A percentile compares a stretch with the other conserved stretches of the same genome.
Conservation (phyloP, 2,888 invertebrate species). For the Lasioglossum morio region DNA sequence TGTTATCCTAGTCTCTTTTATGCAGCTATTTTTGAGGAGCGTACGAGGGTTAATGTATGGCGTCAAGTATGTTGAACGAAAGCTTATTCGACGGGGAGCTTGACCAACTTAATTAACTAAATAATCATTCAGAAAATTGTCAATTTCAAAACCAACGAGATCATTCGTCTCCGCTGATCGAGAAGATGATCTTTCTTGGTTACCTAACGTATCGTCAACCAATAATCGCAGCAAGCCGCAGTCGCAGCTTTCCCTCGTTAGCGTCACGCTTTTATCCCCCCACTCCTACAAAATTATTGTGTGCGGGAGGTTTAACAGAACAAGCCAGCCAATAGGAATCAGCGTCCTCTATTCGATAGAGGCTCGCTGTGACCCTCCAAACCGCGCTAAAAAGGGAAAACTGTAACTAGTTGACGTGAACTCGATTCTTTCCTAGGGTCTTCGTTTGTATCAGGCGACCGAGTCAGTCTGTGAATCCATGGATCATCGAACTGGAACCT, state of each 20-base stretch:
- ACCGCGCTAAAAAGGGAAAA: background rate
- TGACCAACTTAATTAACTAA: background rate
- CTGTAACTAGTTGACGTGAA: background rate
- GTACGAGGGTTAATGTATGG: background rate
- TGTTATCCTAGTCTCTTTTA: too few relatives aligned
- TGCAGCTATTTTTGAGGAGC: too few relatives aligned
- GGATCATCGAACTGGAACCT: slow-evolving; percentile 19
- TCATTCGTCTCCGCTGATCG: background rate
- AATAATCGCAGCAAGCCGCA: background rate
- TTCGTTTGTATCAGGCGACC: background rate
- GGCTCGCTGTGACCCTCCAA: background rate
- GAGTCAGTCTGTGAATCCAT: background rate
- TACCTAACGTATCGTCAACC: background rate
- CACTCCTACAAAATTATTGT: background rate
- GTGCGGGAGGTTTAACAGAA: background rate
- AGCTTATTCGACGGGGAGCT: background rate
- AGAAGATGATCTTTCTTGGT: background rate
- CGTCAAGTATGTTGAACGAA: background rate
- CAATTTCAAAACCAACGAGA: background rate
- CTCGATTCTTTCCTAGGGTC: background rate
- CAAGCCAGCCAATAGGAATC: background rate
- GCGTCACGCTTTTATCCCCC: background rate
- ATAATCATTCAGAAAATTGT: background rate
- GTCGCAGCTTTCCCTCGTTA: slow-evolving; percentile 3
- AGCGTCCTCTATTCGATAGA: background rate